Conservation (phyloP, 2,888 invertebrate species). For the Nemotelus nigrinus region DNA sequence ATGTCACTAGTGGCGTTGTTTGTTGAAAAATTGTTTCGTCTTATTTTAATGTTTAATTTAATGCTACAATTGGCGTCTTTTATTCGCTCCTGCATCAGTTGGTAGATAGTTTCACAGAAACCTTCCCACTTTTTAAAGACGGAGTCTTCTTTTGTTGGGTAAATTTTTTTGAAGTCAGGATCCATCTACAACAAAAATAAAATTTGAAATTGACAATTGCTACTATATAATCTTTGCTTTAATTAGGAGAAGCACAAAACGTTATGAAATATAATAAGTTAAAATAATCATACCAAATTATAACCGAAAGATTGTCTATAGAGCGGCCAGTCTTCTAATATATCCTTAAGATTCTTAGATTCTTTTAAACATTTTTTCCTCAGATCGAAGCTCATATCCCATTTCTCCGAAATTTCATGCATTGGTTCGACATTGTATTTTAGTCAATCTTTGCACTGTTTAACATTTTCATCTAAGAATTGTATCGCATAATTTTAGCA, state of each 20-base stretch:
- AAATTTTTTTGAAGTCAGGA: constrained; percentile 18
- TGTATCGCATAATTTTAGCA: not conserved
- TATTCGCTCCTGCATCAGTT: not conserved
- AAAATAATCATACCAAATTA: constrained; percentile 2
- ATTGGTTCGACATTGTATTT: constrained; percentile 31
- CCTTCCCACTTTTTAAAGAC: not conserved
- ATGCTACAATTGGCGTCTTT: constrained; percentile 14
- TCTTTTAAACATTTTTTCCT: not conserved
- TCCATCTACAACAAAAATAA: constrained; percentile 13
- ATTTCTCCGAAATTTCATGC: not conserved
- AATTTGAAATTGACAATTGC: not conserved
- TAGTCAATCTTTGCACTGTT: constrained; percentile 1
- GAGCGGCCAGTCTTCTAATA: constrained; percentile 7
- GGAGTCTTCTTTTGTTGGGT: constrained; percentile 4
- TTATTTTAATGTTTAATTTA: too few relatives aligned
- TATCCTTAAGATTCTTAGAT: not conserved
- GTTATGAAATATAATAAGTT: too few relatives aligned
- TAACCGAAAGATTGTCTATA: constrained; percentile 14
- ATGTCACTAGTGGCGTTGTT: too few relatives aligned
- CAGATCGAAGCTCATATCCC: not conserved
- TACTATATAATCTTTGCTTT: too few relatives aligned
- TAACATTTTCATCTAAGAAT: not conserved
- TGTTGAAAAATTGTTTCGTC: too few relatives aligned
- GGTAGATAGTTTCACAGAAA: constrained; percentile 1
- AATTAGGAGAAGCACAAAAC: too few relatives aligned